Conservation (phyloP, 2,113 vertebrate genomes). For the Elgaria multicarinata region DNA sequence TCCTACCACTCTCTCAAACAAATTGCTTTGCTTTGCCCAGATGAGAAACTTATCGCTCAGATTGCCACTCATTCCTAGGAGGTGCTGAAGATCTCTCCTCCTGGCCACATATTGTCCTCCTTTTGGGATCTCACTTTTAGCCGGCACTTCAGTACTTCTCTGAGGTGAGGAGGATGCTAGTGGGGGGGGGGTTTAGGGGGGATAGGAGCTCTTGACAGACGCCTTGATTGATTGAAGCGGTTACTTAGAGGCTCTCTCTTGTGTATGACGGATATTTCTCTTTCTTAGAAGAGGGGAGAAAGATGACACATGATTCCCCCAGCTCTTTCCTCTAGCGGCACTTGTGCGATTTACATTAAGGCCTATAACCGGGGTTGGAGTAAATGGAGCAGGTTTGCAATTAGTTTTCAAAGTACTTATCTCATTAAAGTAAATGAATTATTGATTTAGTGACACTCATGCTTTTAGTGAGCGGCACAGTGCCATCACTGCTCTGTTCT, state of each 20-base stretch:
- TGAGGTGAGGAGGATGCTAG: neutral
- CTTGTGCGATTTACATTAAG: conserved; percentile 84
- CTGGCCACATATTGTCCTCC: neutral
- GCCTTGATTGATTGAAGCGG: fast-evolving
- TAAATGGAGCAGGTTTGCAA: conserved; percentile 93
- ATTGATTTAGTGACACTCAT: conserved; percentile 96
- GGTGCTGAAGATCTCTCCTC: neutral
- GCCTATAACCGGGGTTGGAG: conserved; percentile 81
- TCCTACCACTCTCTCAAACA: neutral
- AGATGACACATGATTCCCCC: conserved; percentile 29
- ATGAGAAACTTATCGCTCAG: neutral
- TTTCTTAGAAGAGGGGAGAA: conserved; percentile 64
- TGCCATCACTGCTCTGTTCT: conserved; percentile 82
- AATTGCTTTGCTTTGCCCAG: neutral
- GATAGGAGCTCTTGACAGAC: neutral
- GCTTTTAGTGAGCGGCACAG: conserved; percentile 89
- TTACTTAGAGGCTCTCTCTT: neutral
- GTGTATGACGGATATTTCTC: conserved; percentile 18
- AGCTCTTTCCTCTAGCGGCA: conserved; percentile 70
- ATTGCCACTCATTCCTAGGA: neutral
- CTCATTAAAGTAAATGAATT: conserved; percentile 99
- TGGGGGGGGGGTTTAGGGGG: neutral
- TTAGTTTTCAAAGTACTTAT: conserved; percentile 98
- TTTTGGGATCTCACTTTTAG: neutral
- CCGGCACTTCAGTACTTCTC: neutral